Base-by-base conservation (phyloP, 2,888 invertebrate species). In the Dynastes hyllus region DNA sequence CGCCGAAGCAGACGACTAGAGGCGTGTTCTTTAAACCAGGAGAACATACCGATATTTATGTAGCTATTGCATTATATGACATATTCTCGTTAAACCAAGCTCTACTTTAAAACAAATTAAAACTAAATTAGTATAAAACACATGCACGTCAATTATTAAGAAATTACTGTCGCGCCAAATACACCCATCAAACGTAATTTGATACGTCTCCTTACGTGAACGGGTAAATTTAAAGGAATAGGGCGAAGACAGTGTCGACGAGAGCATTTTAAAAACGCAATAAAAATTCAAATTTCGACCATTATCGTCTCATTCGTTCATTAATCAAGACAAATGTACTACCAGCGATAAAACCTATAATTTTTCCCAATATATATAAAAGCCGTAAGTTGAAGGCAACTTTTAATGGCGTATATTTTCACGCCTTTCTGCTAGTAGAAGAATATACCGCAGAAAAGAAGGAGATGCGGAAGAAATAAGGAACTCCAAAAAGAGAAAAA, bases 321-420 rank as follows among this genome's bases (percentile, higher is more conserved):
- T 71, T 78, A 78, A 78, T 78, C 78, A 78, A 78, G 73, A 78
- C 61, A 73, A 73, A 78, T 73, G 78, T 71, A 61, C 63, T 65
- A 1, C 45, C 45, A 67, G 77, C 45, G 69, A 78, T 78, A 78
- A 78, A 78, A 73, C 78, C 55, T 69, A 71, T 71, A 63, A 65
- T 65, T 78, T 78, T 70, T 71, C 51, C 65, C 53, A 58, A 58
- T 73, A 73, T 73, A 69, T 69, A 1, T 45, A 45, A 11, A 45
- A 45, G 45, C 6, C 32, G 45, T 11, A 75, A 75, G 73, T 75
- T 75, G 51, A 45, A 69, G 27, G 61, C 73, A 75, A 78, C 73
- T 78, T 78, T 73, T 78, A 78, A 73, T 78, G 73, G 73, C 65
- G 71, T 40, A 73, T 73, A 71, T 73, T 65, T 66, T 63, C 69